phyloP scores from a whole-genome alignment of 53 echinoderm and acorn worm genomes.

The Stichopus horrens region DNA sequence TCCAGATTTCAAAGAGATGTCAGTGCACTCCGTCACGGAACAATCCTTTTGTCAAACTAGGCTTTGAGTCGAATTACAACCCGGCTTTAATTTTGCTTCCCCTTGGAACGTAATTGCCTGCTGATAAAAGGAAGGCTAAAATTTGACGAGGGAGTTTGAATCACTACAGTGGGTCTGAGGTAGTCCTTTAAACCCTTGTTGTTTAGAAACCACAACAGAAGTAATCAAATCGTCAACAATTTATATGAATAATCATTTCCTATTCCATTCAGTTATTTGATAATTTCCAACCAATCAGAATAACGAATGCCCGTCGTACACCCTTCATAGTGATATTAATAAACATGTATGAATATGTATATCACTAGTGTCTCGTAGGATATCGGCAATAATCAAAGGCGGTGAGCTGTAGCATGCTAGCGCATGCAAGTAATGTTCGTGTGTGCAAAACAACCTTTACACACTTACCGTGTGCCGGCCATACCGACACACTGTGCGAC shows the following conservation, averaged over 20 bases:
- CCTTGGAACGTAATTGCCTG: slow-evolving; percentile 23
- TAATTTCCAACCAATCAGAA: slow-evolving; percentile 13
- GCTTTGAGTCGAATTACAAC: slow-evolving; percentile 27
- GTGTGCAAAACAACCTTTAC: slow-evolving; percentile 35
- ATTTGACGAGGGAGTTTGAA: not conserved
- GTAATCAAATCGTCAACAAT: slow-evolving; percentile 31
- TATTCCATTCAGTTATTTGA: not conserved
- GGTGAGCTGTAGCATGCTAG: slow-evolving; percentile 16
- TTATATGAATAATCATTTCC: slow-evolving; percentile 18
- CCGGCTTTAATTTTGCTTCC: not conserved
- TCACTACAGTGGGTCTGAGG: slow-evolving; percentile 14
- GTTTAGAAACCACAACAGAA: slow-evolving; percentile 37
- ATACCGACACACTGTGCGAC: not conserved
- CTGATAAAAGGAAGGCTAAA: slow-evolving; percentile 21
- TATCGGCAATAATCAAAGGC: slow-evolving; percentile 44
- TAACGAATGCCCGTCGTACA: not conserved
- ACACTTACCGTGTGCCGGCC: not conserved
- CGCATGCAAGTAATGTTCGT: slow-evolving; percentile 30
- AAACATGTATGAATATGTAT: slow-evolving; percentile 41
- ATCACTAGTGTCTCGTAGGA: slow-evolving; percentile 19
- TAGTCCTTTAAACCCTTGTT: slow-evolving; percentile 14
- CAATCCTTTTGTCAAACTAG: slow-evolving; percentile 29
- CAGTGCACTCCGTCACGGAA: slow-evolving; percentile 34
- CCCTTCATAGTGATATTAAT: slow-evolving; percentile 32
- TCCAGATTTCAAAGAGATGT: slow-evolving; percentile 23